These are phyloP conservation scores for Pygoscelis adeliae DNA, from an alignment of 2,113 vertebrate genomes.

Conservation along the genomic window DNA sequence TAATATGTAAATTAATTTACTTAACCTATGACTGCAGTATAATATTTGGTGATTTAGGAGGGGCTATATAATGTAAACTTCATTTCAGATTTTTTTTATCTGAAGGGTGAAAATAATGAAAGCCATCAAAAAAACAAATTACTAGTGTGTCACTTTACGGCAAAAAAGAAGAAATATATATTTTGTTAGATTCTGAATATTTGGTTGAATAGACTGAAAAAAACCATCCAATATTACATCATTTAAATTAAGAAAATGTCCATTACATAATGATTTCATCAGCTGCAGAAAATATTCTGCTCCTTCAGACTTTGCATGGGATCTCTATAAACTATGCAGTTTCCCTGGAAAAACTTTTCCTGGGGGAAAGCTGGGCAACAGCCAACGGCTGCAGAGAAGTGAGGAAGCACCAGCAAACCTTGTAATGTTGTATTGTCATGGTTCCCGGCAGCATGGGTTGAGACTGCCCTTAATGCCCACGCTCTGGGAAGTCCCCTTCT, in stretches of 20 bases:
- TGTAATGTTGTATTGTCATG: rapidly evolving
- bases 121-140: background rate
- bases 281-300: background rate
- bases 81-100: background rate
- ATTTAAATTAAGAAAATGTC: background rate
- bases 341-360: background rate
- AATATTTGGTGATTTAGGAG: background rate
- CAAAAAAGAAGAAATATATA: background rate
- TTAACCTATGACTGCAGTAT: background rate
- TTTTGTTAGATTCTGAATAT: background rate
- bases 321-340: background rate
- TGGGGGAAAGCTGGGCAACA: background rate
- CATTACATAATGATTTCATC: background rate
- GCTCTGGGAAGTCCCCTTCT: background rate
- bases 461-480: no score
- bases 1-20: background rate
- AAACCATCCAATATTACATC: background rate
- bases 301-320: background rate
- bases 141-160: background rate
- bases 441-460: background rate
- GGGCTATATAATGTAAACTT: background rate
- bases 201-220: background rate
- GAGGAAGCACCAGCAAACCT: background rate
- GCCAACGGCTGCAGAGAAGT: background rate
- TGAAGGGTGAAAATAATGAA: background rate